These are phyloP conservation scores for Byasa hedistus DNA, from an alignment of 2,888 invertebrate species.

Conservation along the genomic window DNA sequence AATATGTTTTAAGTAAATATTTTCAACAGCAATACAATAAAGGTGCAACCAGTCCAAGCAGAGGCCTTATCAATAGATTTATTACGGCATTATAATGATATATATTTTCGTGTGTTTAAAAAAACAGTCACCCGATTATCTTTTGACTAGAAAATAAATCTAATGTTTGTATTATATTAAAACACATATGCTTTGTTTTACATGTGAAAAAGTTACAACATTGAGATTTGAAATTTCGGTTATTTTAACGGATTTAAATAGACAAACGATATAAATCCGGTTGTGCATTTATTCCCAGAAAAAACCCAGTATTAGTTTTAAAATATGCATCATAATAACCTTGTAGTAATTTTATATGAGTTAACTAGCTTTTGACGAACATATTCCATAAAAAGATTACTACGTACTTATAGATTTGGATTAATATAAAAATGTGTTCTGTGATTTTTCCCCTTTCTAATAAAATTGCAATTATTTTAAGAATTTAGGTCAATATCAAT, in stretches of 20 bases:
- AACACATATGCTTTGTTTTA: conserved; percentile 2
- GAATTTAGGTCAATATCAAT: too few relatives aligned
- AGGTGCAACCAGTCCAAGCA: conserved; percentile 14
- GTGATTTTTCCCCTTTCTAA: too few relatives aligned
- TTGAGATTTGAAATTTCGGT: neutral
- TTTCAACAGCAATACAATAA: conserved; percentile 15
- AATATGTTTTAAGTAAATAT: conserved; percentile 11
- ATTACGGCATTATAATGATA: conserved; percentile 39
- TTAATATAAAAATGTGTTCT: too few relatives aligned
- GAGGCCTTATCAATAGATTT: conserved; percentile 38
- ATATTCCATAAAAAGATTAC: too few relatives aligned
- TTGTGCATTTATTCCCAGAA: too few relatives aligned
- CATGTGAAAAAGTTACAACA: neutral
- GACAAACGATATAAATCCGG: neutral
- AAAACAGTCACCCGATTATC: conserved; percentile 25
- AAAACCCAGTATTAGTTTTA: neutral
- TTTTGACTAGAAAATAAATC: conserved; percentile 1
- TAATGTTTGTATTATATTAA: conserved; percentile 1
- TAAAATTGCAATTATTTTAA: too few relatives aligned
- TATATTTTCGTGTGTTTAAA: conserved; percentile 29
- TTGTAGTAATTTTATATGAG: too few relatives aligned
- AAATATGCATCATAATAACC: neutral
- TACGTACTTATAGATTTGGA: too few relatives aligned
- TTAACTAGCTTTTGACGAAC: too few relatives aligned
- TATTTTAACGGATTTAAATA: neutral